A percentile compares a stretch with the other conserved stretches of the same genome.
phyloP scores from a whole-genome alignment of 2,113 vertebrate species.

The Talpa occidentalis region DNA sequence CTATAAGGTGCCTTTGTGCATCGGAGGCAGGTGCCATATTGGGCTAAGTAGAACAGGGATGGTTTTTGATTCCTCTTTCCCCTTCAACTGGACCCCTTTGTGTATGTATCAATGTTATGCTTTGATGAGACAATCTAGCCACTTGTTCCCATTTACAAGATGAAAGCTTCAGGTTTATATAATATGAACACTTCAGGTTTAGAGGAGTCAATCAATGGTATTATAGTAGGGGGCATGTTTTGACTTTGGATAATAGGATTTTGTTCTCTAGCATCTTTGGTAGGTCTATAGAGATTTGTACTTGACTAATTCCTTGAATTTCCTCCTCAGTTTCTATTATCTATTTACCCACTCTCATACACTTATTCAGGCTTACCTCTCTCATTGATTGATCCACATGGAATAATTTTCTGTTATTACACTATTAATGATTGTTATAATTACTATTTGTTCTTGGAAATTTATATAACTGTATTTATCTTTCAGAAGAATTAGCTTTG shows the following conservation, averaged over 20 bases:
- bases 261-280: background rate
- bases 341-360: background rate
- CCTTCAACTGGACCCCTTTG: background rate
- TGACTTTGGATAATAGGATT: background rate
- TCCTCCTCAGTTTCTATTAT: background rate
- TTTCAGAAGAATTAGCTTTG: slow-evolving; percentile 38
- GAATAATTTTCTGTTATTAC: slow-evolving; percentile 23
- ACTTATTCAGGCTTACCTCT: background rate
- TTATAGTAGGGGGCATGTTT: background rate
- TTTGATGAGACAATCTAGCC: background rate
- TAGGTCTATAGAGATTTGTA: background rate
- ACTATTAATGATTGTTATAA: background rate
- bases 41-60: background rate
- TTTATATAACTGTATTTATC: background rate
- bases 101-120: background rate
- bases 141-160: background rate
- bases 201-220: background rate
- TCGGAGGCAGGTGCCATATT: background rate
- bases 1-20: background rate
- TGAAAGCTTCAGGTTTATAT: background rate
- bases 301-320: background rate
- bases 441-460: background rate
- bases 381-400: slow-evolving; percentile 16
- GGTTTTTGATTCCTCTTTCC: background rate
- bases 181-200: background rate